phyloP scores from a whole-genome alignment of 2,797 vertebrate species.

The Manis javanica region DNA sequence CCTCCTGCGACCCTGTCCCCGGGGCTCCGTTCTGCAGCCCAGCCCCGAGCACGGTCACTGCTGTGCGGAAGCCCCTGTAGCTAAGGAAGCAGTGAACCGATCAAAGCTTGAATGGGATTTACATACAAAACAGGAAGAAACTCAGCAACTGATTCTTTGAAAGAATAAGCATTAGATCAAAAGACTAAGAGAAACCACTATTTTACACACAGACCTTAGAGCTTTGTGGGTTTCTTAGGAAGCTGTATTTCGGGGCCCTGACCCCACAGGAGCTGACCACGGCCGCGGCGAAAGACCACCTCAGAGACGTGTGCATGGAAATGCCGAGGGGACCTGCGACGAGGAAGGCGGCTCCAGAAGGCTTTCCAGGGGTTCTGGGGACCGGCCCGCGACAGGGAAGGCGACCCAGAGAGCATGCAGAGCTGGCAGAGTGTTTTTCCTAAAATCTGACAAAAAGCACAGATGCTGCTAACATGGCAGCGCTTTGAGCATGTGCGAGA shows the following conservation, averaged over 20 bases:
- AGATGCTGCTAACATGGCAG: rapidly evolving
- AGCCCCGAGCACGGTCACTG: too few relatives aligned
- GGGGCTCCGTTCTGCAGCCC: not conserved
- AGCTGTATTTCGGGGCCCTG: not conserved
- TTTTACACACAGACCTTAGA: rapidly evolving
- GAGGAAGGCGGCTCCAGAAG: not conserved
- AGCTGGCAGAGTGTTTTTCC: not conserved
- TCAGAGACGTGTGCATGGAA: too few relatives aligned
- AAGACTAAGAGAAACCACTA: rapidly evolving
- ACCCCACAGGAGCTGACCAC: rapidly evolving
- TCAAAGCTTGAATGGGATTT: not conserved
- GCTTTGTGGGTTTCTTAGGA: not conserved
- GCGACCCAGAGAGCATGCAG: rapidly evolving
- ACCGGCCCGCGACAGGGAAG: not conserved
- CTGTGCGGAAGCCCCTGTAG: too few relatives aligned
- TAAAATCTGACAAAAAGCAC: rapidly evolving
- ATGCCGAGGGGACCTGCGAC: rapidly evolving
- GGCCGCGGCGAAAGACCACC: rapidly evolving
- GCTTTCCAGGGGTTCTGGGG: too few relatives aligned
- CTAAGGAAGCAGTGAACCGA: not conserved
- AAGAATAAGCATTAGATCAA: not conserved
- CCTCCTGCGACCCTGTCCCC: rapidly evolving
- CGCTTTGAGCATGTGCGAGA: rapidly evolving
- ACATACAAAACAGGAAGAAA: too few relatives aligned
- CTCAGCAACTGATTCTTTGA: not conserved